These are phyloP conservation scores for Chaitophorus viminalis DNA, from an alignment of 2,888 invertebrate genomes.

Conservation along the genomic window DNA sequence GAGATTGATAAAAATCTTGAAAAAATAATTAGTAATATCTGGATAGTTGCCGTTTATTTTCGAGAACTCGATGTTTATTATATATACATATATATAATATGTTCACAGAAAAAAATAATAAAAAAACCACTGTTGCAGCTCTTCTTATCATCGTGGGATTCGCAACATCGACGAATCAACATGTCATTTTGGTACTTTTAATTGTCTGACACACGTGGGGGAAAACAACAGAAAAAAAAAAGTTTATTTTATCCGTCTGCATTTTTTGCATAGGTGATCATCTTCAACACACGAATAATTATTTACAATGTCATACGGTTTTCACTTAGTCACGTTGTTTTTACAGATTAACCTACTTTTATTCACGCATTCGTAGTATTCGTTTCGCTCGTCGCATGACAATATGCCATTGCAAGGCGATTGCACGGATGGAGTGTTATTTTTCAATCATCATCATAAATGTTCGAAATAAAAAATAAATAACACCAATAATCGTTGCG, in stretches of 20 bases:
- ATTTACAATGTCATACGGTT: background rate
- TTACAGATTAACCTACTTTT: conserved; percentile 24
- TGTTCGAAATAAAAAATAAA: background rate
- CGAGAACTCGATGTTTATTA: background rate
- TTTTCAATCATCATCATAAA: background rate
- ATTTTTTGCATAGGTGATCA: conserved; percentile 17
- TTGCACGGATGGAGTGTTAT: background rate
- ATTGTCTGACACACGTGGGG: background rate
- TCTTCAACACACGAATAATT: background rate
- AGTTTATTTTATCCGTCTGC: conserved; percentile 21
- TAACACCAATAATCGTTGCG: background rate
- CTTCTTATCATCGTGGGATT: conserved; percentile 59
- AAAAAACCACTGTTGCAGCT: conserved; percentile 41
- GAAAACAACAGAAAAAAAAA: background rate
- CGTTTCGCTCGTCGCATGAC: background rate
- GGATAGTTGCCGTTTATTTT: background rate
- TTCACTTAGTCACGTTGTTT: background rate
- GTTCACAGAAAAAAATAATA: background rate
- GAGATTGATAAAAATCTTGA: background rate
- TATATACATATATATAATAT: background rate
- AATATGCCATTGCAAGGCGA: background rate
- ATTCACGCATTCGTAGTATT: conserved; percentile 12
- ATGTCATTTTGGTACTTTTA: conserved; percentile 16
- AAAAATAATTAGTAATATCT: background rate
- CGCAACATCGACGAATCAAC: conserved; percentile 49